Base-by-base conservation (phyloP, 2,113 vertebrate genomes). In the Microcebus jonahi region DNA sequence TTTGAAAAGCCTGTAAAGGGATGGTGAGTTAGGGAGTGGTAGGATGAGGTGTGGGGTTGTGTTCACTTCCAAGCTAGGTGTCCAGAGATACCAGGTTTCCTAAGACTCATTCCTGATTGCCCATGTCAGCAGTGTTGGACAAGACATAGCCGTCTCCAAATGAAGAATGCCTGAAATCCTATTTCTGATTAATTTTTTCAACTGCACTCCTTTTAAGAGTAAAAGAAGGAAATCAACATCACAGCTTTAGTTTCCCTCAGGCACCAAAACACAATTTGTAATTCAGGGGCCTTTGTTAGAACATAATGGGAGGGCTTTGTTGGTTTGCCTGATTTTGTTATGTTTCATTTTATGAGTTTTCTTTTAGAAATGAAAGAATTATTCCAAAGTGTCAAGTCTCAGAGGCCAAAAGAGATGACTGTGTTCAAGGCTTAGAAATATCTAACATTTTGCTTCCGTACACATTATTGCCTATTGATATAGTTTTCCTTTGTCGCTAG, bases 401-500 rank as follows among this genome's bases (percentile, higher is more conserved):
- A 55, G n/a, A 83, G 48, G 31, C 75, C 65, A 23, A 18, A 5
- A 61, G 18, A 94, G 45, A 77, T 77, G 59, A 84, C 53, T 15
- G 0, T 57, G 18, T 85, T 67, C 29, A 45, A 88, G 25, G 61
- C 21, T 14, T 31, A 31, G 55, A 85, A 53, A 59, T 27, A 59
- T 14, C 45, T 79, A 65, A 45, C 48, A 11, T 14, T 61, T 88
- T 76, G 59, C 36, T 84, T 91, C 31, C 73, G n/a, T 18, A 23
- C 70, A n/a, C 6, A 4, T 27, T 50, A 13, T 71, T 71, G 4
- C 36, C 87, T 67, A 0, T 77, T 97, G 68, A 94, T 12, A 17
- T 23, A 3, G 53, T 75, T 84, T 1, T 45, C 79, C 81, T 76
- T 88, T 67, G 50, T 88, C 29, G 10, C 96, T 96, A 99, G 99